phyloP scores from a whole-genome alignment of 2,888 invertebrate genomes.

The Dasysyrphus tricinctus region DNA sequence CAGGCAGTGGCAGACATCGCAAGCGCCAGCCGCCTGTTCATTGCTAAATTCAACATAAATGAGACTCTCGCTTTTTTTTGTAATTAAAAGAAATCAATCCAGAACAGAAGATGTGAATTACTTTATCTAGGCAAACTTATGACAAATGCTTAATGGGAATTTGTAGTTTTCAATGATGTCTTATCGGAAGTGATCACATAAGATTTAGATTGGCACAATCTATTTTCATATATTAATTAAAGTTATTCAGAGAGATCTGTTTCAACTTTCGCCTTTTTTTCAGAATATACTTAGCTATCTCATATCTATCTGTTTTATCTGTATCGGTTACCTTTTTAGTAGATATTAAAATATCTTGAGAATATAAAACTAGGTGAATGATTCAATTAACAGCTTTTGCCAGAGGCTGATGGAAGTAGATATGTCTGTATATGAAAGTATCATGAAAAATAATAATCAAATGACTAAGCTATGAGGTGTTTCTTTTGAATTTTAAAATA shows the following conservation, averaged over 20 bases:
- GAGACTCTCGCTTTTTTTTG: neutral
- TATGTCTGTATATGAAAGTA: neutral
- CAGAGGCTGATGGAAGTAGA: neutral
- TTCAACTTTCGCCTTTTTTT: constrained; percentile 27
- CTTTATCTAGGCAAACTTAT: neutral
- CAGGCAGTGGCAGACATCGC: neutral
- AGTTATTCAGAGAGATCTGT: neutral
- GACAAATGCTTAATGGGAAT: constrained; percentile 8
- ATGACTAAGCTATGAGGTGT: neutral
- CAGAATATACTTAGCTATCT: neutral
- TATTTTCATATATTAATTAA: neutral
- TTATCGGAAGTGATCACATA: constrained; percentile 1
- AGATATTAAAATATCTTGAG: neutral
- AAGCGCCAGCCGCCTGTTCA: neutral
- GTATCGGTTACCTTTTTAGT: neutral
- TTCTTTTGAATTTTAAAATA: neutral
- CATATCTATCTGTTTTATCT: neutral
- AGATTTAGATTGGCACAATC: neutral
- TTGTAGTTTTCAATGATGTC: neutral
- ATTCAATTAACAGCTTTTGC: constrained; percentile 8
- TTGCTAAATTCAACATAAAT: neutral
- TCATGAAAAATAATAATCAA: neutral
- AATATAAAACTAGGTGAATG: constrained; percentile 30
- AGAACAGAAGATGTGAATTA: constrained; percentile 19
- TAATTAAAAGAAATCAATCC: neutral